phyloP scores from a whole-genome alignment of 2,888 invertebrate species.

The Patella depressa region DNA sequence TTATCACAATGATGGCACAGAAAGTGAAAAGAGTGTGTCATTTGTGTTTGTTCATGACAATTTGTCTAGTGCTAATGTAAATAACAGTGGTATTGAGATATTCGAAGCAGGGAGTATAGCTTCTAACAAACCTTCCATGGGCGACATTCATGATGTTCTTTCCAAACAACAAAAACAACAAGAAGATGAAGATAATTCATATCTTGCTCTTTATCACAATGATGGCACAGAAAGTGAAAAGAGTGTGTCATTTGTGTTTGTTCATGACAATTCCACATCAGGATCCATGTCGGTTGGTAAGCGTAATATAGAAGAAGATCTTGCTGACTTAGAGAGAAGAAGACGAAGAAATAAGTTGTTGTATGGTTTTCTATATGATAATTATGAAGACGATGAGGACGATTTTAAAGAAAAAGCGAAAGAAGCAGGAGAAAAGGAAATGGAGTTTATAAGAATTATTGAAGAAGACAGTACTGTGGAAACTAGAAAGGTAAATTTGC shows the following conservation, averaged over 20 bases:
- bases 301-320: not conserved
- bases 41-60: conserved; percentile 1
- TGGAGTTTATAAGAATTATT: not conserved
- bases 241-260: conserved; percentile 6
- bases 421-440: not conserved
- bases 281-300: not conserved
- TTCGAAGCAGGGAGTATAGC: too few relatives aligned
- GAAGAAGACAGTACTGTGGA: not conserved
- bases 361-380: not conserved
- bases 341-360: not conserved
- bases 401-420: not conserved
- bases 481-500: too few relatives aligned
- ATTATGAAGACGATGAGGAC: not conserved
- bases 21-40: conserved; percentile 4
- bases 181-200: too few relatives aligned
- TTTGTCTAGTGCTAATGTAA: not conserved
- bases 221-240: not conserved
- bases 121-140: too few relatives aligned
- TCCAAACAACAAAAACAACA: too few relatives aligned
- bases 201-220: too few relatives aligned
- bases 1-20: not conserved
- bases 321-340: not conserved
- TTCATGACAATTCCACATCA: not conserved
- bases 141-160: too few relatives aligned
- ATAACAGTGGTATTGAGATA: too few relatives aligned